Evolutionary conservation across 2,888 invertebrate species (phyloP), one percentile per base, ranked within the genome.

Genomic region (Limnephilus lunatus): DNA sequence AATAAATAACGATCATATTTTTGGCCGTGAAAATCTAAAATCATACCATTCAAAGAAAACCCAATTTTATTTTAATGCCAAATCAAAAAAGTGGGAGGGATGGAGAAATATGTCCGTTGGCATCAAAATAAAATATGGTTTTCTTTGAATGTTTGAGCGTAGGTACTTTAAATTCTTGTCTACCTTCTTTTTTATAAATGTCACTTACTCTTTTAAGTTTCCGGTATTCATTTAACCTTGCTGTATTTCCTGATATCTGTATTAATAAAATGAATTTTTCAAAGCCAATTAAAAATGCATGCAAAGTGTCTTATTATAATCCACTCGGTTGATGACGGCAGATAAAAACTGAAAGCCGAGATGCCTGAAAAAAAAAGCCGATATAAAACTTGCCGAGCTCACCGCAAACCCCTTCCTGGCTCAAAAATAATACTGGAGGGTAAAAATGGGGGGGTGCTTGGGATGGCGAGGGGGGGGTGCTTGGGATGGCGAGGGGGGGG

Each of bases 311-410:
- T 68, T 25, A 68, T 68, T 68, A 68, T n/a, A 68, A 68, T 25
- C 68, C 25, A 7, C 68, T 68, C 68, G 25, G 25, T 68, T n/a
- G 68, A 25, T 68, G 25, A 68, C 19, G 53, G 14, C 3, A 53
- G 15, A 53, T 9, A 25, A 68, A 68, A 68, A 68, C 68, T n/a
- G n/a, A 68, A 68, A 68, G 68, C 25, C 7, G 68, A n/a, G 68
- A 68, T 68, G 68, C 25, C 68, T 25, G 48, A 15, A 68, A 68
- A 68, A 68, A 68, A n/a, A 68, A n/a, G 12, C 44, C n/a, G 68
- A 68, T 68, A 89, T 89, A 81, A 88, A 48, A 48, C 44, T 48
- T 14, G 3, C 44, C 44, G 81, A 68, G 80, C 88, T 35, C 68
- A n/a, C 80, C 88, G 15, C 80, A 30, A 89, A 32, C 80, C 80